These are phyloP conservation scores for Gymnoscopelus microlampas DNA, from an alignment of 2,797 vertebrate species.

Conservation along the genomic window DNA sequence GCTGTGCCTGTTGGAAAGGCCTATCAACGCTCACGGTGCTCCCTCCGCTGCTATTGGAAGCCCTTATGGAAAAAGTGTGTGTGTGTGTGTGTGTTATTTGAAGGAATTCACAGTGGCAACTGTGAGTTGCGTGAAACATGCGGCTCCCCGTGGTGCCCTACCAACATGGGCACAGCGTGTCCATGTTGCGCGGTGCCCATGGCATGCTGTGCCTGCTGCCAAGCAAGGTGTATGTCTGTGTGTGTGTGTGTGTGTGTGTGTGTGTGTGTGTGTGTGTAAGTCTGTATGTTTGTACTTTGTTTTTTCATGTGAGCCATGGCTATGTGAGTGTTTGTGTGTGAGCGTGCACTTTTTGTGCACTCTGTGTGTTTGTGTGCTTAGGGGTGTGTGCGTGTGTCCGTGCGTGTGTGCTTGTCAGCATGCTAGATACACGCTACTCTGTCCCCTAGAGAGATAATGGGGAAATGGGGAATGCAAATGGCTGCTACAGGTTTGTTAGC, in stretches of 20 bases:
- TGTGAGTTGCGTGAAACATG: slow-evolving; percentile 3
- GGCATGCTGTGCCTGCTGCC: neutral
- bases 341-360: too few relatives aligned
- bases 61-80: neutral
- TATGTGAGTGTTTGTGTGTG: too few relatives aligned
- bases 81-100: slow-evolving; percentile 1
- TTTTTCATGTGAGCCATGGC: too few relatives aligned
- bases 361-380: neutral
- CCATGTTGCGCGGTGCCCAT: neutral
- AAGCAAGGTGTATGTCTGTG: too few relatives aligned
- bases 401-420: neutral
- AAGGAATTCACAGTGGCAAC: neutral
- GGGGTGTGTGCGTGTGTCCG: neutral
- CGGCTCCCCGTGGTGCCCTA: slow-evolving; percentile 13
- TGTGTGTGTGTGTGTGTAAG: too few relatives aligned
- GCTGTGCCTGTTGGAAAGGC: slow-evolving; percentile 22
- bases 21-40: slow-evolving; percentile 12
- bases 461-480: slow-evolving; percentile 16
- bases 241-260: too few relatives aligned
- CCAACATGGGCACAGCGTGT: neutral
- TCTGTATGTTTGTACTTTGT: too few relatives aligned
- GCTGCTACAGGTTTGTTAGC: slow-evolving; percentile 21
- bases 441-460: slow-evolving; percentile 23
- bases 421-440: slow-evolving; percentile 14
- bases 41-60: slow-evolving; percentile 16